phyloP scores from a whole-genome alignment of 2,797 vertebrate species.

The Centropyge bicolor region DNA sequence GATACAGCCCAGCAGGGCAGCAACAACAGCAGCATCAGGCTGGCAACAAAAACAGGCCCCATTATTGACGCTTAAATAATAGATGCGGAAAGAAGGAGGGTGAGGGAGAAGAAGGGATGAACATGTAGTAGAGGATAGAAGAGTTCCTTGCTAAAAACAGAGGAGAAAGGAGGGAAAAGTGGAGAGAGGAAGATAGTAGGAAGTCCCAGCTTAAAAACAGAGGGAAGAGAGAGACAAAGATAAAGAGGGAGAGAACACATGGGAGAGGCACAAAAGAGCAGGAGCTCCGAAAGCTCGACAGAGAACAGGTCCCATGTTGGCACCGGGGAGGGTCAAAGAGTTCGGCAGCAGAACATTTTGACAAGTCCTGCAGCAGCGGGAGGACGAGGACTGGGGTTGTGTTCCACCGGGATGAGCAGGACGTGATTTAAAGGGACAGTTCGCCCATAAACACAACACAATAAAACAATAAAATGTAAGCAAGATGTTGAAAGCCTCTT shows the following conservation, averaged over 20 bases:
- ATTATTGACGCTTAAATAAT: constrained; percentile 83
- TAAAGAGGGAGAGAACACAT: constrained; percentile 11
- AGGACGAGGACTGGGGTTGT: constrained; percentile 41
- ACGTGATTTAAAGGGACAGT: constrained; percentile 66
- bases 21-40: constrained; percentile 60
- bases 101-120: constrained; percentile 30
- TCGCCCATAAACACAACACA: constrained; percentile 26
- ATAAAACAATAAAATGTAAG: constrained; percentile 31
- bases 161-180: constrained; percentile 25
- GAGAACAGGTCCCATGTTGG: constrained; percentile 32
- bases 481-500: constrained; percentile 34
- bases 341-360: constrained; percentile 57
- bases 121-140: constrained; percentile 26
- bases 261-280: constrained; percentile 3
- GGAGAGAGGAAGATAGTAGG: constrained; percentile 12
- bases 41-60: constrained; percentile 68
- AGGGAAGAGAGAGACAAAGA: neutral
- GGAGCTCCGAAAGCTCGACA: constrained; percentile 1
- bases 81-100: constrained; percentile 62
- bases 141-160: constrained; percentile 39
- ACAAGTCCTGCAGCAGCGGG: constrained; percentile 53
- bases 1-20: constrained; percentile 54
- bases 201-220: constrained; percentile 24
- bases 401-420: constrained; percentile 47
- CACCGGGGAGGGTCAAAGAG: constrained; percentile 52